Evolutionary conservation across 2,888 invertebrate species (phyloP).

Genomic region (Agrypnus murinus): DNA sequence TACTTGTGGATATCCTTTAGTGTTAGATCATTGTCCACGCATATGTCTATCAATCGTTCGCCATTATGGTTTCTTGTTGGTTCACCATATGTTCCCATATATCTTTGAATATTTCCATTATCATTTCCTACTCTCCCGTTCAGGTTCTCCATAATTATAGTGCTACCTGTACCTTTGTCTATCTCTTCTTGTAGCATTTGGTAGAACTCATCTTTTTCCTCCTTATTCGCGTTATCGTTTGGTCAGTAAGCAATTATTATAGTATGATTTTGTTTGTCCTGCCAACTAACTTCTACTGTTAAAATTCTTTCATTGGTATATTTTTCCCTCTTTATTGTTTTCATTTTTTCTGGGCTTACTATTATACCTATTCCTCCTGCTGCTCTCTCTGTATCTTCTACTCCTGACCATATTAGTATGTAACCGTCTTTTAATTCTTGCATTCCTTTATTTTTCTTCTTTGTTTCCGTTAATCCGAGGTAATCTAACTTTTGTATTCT

Average conservation of each 20-base stretch:
- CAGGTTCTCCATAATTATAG: not conserved
- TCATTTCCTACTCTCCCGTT: not conserved
- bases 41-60: not conserved
- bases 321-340: conserved; percentile 4
- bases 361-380: conserved; percentile 7
- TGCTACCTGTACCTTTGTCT: not conserved
- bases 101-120: not conserved
- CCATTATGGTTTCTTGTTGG: not conserved
- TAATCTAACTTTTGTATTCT: conserved; percentile 11
- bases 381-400: conserved; percentile 8
- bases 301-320: conserved; percentile 3
- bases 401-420: conserved; percentile 18
- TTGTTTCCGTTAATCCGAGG: conserved; percentile 14
- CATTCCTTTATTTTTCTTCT: conserved; percentile 18
- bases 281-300: not conserved
- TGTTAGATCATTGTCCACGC: not conserved
- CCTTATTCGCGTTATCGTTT: not conserved
- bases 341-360: conserved; percentile 19
- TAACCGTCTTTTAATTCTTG: conserved; percentile 12
- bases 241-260: conserved; percentile 2
- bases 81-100: conserved; percentile 3
- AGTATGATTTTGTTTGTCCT: not conserved
- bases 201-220: too few species aligned
- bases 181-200: not conserved
- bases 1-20: not conserved